A percentile compares a stretch with the other conserved stretches of the same genome.
Evolutionary conservation across 2,113 vertebrate genomes (phyloP).

Genomic region (Helogale parvula): DNA sequence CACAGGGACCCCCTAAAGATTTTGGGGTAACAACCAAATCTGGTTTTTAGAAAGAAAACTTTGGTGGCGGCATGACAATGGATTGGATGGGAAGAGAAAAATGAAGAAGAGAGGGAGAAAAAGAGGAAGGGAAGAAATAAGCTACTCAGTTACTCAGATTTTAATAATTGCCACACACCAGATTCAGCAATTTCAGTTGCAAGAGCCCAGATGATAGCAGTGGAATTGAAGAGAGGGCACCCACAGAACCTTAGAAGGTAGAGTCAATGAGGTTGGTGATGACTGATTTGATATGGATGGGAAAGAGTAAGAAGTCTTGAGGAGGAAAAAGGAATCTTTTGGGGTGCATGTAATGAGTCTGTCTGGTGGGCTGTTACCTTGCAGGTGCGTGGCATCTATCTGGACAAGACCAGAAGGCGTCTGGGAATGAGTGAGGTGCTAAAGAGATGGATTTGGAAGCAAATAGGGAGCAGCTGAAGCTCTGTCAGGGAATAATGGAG

Average conservation of each 20-base stretch:
- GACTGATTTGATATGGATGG: background rate
- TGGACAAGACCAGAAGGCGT: background rate
- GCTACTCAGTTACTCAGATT: background rate
- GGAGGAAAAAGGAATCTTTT: background rate
- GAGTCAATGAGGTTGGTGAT: background rate
- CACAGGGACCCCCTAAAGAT: background rate
- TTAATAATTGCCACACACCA: background rate
- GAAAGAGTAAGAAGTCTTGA: background rate
- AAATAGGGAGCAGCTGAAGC: background rate
- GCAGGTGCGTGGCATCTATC: background rate
- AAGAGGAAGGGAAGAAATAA: background rate
- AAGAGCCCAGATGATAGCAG: background rate
- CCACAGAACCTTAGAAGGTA: background rate
- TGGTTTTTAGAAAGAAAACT: background rate
- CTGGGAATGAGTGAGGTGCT: background rate
- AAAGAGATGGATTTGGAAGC: background rate
- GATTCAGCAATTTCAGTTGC: background rate
- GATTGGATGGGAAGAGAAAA: background rate
- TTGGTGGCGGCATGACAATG: background rate
- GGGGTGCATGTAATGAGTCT: background rate
- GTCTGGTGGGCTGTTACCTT: background rate
- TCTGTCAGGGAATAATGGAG: background rate
- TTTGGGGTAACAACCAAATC: background rate
- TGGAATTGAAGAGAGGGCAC: background rate
- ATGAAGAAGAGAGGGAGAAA: background rate